Percentiles rank a stretch among this genome's conserved stretches.
These are phyloP conservation scores for Cryptomyrus ogoouensis DNA, from an alignment of 2,113 vertebrate genomes.

Conservation along the genomic window DNA sequence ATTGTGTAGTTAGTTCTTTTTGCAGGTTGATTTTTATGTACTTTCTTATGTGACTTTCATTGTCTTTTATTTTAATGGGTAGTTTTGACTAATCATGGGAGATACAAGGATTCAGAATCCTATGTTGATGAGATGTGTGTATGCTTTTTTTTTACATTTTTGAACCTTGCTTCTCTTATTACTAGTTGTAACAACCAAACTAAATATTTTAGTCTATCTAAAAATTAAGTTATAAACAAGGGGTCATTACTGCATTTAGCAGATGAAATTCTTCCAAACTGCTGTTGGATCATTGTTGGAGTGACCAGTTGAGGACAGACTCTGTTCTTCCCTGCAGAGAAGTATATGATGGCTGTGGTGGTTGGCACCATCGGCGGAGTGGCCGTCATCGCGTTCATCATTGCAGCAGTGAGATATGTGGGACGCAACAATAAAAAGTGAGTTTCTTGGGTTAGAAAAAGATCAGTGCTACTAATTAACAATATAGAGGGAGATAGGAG, in stretches of 20 bases:
- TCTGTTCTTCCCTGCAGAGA: constrained; percentile 52
- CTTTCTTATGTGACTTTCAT: background rate
- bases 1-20: background rate
- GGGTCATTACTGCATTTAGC: background rate
- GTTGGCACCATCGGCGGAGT: constrained; percentile 70
- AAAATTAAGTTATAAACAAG: background rate
- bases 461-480: background rate
- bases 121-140: background rate
- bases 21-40: background rate
- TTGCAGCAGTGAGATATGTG: constrained; percentile 70
- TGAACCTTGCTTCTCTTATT: background rate
- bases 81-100: background rate
- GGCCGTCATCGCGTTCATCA: constrained; percentile 70
- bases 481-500: background rate
- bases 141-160: background rate
- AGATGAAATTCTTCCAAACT: background rate
- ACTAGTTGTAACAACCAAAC: background rate
- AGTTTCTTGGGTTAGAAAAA: constrained; percentile 44
- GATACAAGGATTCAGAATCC: background rate
- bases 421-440: constrained; percentile 73
- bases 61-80: background rate
- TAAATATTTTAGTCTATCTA: background rate
- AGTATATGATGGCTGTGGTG: constrained; percentile 72
- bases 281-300: background rate
- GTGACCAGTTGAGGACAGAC: background rate